Percentiles rank a stretch among this genome's conserved stretches.
These are phyloP conservation scores for Siniperca scherzeri DNA, from an alignment of 2,797 vertebrate genomes.

Conservation along the genomic window DNA sequence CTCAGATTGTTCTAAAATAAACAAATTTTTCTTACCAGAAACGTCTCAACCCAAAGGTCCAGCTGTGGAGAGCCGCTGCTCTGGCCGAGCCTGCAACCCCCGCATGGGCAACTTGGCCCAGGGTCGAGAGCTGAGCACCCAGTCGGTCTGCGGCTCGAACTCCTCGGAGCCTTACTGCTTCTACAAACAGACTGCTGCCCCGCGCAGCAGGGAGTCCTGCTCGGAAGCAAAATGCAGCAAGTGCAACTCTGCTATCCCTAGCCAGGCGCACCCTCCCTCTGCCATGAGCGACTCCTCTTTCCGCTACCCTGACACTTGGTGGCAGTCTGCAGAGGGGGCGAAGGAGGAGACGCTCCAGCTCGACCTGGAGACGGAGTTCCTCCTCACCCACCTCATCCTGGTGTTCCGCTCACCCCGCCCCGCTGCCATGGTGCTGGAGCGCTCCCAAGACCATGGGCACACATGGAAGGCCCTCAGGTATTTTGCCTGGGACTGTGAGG, in stretches of 20 bases:
- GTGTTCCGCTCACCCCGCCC: slow-evolving; percentile 95
- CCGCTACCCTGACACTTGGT: slow-evolving; percentile 92
- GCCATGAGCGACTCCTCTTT: slow-evolving; percentile 96
- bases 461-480: slow-evolving; percentile 92
- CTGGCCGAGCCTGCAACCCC: slow-evolving; percentile 92
- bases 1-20: not conserved
- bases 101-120: slow-evolving; percentile 94
- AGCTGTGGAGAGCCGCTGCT: slow-evolving; percentile 81
- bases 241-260: slow-evolving; percentile 83
- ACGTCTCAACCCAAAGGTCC: slow-evolving; percentile 9
- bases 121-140: slow-evolving; percentile 87
- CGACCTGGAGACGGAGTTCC: slow-evolving; percentile 93
- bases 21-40: slow-evolving; percentile 25
- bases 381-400: slow-evolving; percentile 95
- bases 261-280: slow-evolving; percentile 87
- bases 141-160: slow-evolving; percentile 88
- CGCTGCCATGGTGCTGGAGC: slow-evolving; percentile 93
- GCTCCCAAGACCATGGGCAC: slow-evolving; percentile 92
- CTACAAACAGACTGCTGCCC: slow-evolving; percentile 63
- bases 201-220: slow-evolving; percentile 62
- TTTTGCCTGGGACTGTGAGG: slow-evolving; percentile 90
- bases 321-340: slow-evolving; percentile 91
- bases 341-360: slow-evolving; percentile 89
- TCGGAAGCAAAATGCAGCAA: slow-evolving; percentile 79
- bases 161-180: slow-evolving; percentile 87